Conservation (phyloP, 2,797 vertebrate species). For the Geotrypetes seraphini region DNA sequence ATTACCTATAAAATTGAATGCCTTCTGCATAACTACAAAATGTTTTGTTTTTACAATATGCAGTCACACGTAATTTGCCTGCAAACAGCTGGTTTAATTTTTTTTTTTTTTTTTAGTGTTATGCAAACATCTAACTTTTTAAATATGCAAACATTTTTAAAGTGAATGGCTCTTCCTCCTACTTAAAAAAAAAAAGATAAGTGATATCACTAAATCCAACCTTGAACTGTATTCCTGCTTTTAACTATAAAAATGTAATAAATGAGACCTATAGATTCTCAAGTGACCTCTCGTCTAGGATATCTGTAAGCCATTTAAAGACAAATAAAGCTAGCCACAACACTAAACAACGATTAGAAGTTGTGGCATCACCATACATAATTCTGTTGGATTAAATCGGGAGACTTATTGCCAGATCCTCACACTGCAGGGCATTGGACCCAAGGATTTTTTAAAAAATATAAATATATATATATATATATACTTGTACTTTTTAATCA, state of each 20-base stretch:
- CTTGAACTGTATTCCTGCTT: no score
- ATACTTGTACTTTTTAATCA: conserved; percentile 20
- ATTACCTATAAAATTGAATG: conserved; percentile 14
- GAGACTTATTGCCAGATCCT: conserved; percentile 16
- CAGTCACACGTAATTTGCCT: conserved; percentile 27
- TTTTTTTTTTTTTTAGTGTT: conserved; percentile 28
- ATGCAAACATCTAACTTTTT: conserved; percentile 38
- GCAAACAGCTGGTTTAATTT: conserved; percentile 38
- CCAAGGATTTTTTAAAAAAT: no score
- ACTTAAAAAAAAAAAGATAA: no score
- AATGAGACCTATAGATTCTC: no score
- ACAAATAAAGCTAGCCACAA: conserved; percentile 44
- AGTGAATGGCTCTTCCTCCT: conserved; percentile 45
- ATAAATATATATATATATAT: no score
- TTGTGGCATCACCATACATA: conserved; percentile 35
- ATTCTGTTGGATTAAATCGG: conserved; percentile 27
- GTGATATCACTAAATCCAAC: no score
- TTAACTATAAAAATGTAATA: no score
- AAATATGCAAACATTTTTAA: conserved; percentile 41
- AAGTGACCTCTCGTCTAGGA: no score
- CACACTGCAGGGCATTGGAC: conserved; percentile 5
- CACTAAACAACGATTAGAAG: conserved; percentile 35
- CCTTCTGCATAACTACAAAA: conserved; percentile 3
- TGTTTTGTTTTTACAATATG: conserved; percentile 10
- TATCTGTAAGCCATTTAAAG: no score